A percentile compares a stretch with the other conserved stretches of the same genome.
Conservation (phyloP, 2,113 vertebrate genomes). For the Salvelinus sp. region DNA sequence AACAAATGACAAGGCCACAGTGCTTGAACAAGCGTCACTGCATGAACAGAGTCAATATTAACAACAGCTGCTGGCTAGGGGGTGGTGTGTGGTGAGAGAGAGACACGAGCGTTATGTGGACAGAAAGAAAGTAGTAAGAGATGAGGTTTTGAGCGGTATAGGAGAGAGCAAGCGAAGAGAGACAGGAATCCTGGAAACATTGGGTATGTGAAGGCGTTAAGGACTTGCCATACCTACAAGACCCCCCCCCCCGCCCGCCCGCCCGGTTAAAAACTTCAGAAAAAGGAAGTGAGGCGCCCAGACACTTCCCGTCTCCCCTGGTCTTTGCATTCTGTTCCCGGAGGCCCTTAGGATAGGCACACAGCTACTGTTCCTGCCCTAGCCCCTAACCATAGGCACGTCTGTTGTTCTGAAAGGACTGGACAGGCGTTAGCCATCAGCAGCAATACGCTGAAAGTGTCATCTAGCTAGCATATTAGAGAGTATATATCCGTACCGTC, state of each 20-base stretch:
- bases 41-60: conserved; percentile 50
- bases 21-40: conserved; percentile 46
- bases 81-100: neutral
- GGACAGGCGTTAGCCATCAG: too few relatives aligned
- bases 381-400: neutral
- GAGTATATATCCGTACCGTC: too few relatives aligned
- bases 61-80: conserved; percentile 17
- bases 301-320: conserved; percentile 59
- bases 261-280: conserved; percentile 49
- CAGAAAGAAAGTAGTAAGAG: too few relatives aligned
- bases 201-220: neutral
- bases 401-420: neutral
- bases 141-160: too few relatives aligned
- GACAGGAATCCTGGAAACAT: neutral
- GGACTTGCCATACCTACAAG: conserved; percentile 21
- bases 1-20: conserved; percentile 46
- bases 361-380: conserved; percentile 9
- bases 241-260: conserved; percentile 21
- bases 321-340: conserved; percentile 58
- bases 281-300: conserved; percentile 69
- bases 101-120: neutral
- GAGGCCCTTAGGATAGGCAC: conserved; percentile 17
- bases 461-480: too few relatives aligned
- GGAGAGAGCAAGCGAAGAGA: neutral
- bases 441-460: too few relatives aligned